These are phyloP conservation scores for Zaprionus taronus DNA, from an alignment of 1,140 invertebrate genomes.

Conservation along the genomic window DNA sequence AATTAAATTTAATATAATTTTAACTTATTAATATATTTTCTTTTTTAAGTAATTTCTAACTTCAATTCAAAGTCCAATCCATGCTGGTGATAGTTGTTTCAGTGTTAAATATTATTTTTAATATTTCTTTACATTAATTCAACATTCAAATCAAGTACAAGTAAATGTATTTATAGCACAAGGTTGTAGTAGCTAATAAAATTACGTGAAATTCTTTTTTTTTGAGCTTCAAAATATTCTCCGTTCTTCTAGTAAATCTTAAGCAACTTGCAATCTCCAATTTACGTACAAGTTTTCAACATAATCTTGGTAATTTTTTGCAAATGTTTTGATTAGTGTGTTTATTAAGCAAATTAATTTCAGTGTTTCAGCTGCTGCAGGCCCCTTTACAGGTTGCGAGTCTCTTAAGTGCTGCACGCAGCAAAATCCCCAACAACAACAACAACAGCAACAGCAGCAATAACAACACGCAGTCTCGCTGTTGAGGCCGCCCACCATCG, in stretches of 20 bases:
- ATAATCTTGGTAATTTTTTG: conserved; percentile 12
- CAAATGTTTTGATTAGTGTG: conserved; percentile 21
- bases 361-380: conserved; percentile 12
- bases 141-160: neutral
- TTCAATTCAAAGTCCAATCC: neutral
- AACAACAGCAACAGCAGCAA: neutral
- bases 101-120: neutral
- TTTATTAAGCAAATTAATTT: conserved; percentile 32
- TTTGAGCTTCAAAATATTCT: neutral
- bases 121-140: neutral
- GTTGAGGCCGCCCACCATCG: conserved; percentile 42
- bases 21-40: neutral
- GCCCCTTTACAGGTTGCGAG: conserved; percentile 9
- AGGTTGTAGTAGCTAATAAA: neutral
- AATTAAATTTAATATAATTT: neutral
- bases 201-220: neutral
- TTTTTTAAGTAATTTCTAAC: neutral
- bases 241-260: neutral
- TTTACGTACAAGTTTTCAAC: neutral
- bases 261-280: neutral
- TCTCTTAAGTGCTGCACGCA: conserved; percentile 12
- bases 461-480: neutral
- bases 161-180: neutral
- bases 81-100: neutral
- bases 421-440: neutral